Percentiles rank a stretch among this genome's conserved stretches.
phyloP scores from a whole-genome alignment of 1,140 invertebrate species.

The Gyrodactylus salaris region DNA sequence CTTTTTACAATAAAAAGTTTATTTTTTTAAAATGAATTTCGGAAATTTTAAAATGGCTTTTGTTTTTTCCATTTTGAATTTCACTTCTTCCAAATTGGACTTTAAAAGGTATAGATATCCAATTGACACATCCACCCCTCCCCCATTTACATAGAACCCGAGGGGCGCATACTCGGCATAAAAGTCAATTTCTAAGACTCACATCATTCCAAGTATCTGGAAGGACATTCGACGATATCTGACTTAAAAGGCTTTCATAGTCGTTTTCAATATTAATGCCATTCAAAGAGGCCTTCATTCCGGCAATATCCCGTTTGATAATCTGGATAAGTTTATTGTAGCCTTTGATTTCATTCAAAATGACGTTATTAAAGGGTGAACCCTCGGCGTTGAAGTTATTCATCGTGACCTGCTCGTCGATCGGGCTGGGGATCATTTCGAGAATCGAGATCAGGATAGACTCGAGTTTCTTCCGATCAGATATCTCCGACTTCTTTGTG shows the following conservation, averaged over 20 bases:
- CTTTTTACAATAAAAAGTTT: no score
- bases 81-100: no score
- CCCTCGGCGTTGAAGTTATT: neutral
- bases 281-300: neutral
- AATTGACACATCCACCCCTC: no score
- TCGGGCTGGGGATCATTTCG: neutral
- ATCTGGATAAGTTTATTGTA: neutral
- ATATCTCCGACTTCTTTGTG: slow-evolving; percentile 11
- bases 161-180: no score
- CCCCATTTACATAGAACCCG: no score
- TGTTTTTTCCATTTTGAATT: no score
- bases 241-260: neutral
- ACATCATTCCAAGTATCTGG: neutral
- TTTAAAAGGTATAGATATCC: no score
- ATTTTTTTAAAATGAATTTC: no score
- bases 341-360: slow-evolving; percentile 1
- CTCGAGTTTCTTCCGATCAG: neutral
- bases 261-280: neutral
- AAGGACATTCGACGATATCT: neutral
- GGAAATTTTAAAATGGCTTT: no score
- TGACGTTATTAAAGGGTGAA: neutral
- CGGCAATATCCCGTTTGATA: neutral
- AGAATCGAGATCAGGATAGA: neutral
- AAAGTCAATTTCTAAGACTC: neutral
- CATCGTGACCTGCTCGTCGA: no score